Conservation (phyloP, 2,797 vertebrate genomes). For the Lepilemur ruficaudatus region DNA sequence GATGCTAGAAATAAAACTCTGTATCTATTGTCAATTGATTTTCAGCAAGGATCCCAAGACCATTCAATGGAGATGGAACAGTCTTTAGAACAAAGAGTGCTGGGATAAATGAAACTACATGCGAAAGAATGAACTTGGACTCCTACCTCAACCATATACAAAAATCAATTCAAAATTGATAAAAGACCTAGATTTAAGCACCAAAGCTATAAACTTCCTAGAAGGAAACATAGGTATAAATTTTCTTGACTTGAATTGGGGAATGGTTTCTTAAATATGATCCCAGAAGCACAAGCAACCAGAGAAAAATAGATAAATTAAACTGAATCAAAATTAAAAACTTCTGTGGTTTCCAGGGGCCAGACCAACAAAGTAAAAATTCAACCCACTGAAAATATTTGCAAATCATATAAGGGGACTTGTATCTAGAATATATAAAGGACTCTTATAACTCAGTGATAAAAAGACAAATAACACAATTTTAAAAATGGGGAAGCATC, state of each 20-base stretch:
- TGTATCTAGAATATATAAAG: not conserved
- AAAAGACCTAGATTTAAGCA: not conserved
- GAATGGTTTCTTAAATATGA: not conserved
- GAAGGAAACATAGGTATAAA: not conserved
- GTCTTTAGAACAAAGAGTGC: not conserved
- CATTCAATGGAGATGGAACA: not conserved
- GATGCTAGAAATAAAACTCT: not conserved
- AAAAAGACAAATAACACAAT: not conserved
- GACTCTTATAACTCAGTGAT: not conserved
- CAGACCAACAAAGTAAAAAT: not conserved
- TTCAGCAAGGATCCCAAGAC: not conserved
- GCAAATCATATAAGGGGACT: not conserved
- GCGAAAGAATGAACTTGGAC: not conserved
- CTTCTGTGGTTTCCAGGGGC: not conserved
- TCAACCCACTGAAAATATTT: not conserved
- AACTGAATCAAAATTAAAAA: not conserved
- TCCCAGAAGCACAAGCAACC: not conserved
- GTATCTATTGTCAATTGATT: not conserved
- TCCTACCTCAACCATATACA: not conserved
- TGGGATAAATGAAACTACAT: not conserved
- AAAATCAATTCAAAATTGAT: not conserved
- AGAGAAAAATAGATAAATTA: not conserved
- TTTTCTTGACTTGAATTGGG: not conserved
- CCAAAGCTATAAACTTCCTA: not conserved
- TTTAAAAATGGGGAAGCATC: not conserved